These are phyloP conservation scores for Saxidomus purpurata DNA, from an alignment of 1,140 invertebrate genomes.

Conservation along the genomic window DNA sequence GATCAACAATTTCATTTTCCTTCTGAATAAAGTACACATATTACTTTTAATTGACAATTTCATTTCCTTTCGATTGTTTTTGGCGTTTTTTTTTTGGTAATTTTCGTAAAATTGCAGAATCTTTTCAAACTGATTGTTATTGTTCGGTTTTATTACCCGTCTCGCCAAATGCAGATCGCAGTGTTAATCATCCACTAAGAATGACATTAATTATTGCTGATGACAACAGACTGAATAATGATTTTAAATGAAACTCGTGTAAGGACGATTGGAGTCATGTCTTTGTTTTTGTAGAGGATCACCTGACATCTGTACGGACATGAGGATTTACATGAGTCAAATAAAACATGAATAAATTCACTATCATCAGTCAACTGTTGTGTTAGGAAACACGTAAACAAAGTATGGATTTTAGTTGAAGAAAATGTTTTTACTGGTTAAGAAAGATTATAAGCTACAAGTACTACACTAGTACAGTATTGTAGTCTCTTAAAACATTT, in stretches of 20 bases:
- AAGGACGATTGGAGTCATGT: background rate
- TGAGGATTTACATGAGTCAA: background rate
- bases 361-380: background rate
- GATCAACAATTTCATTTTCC: no score
- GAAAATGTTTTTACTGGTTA: no score
- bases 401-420: no score
- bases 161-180: background rate
- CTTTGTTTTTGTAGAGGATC: slow-evolving; percentile 17
- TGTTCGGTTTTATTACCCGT: background rate
- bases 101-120: background rate
- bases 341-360: background rate
- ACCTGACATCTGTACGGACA: background rate
- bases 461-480: no score
- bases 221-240: background rate
- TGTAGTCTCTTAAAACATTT: no score
- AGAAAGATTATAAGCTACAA: no score
- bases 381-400: background rate
- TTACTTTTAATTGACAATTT: background rate
- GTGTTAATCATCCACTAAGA: background rate
- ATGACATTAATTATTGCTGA: slow-evolving; percentile 2
- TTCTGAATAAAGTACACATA: no score
- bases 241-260: slow-evolving; percentile 10
- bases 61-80: background rate
- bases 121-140: background rate
- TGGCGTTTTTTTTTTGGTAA: background rate